Evolutionary conservation across 2,888 invertebrate genomes (phyloP).

Genomic region (Prionchulus punctatus): DNA sequence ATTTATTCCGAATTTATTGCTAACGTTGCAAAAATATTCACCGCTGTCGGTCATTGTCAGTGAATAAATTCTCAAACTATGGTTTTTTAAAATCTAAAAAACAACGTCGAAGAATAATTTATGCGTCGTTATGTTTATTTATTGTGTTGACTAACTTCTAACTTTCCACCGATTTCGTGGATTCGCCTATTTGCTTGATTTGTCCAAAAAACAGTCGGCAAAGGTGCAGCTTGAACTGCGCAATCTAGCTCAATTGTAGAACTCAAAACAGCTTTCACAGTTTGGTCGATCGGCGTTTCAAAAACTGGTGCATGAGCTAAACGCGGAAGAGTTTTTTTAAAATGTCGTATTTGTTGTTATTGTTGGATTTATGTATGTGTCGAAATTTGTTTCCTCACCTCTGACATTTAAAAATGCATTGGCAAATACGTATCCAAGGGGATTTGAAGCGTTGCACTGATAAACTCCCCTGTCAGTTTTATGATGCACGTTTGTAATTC

Average conservation of each 20-base stretch:
- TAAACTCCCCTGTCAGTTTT: slow-evolving; percentile 77
- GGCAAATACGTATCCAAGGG: slow-evolving; percentile 90
- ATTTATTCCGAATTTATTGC: slow-evolving; percentile 30
- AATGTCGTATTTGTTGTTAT: too few species aligned
- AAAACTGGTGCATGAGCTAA: slow-evolving; percentile 29
- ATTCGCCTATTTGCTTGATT: slow-evolving; percentile 7
- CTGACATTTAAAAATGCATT: slow-evolving; percentile 92
- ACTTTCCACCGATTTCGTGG: background rate
- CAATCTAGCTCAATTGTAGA: slow-evolving; percentile 23
- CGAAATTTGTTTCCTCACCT: slow-evolving; percentile 42
- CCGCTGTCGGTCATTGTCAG: slow-evolving; percentile 26
- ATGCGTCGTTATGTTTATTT: too few species aligned
- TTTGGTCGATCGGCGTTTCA: slow-evolving; percentile 21
- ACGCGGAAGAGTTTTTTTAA: too few species aligned
- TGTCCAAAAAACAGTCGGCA: slow-evolving; percentile 26
- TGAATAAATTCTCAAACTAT: slow-evolving; percentile 26
- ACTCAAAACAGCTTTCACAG: slow-evolving; percentile 21
- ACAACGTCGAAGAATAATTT: background rate
- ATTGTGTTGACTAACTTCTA: too few species aligned
- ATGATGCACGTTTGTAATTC: slow-evolving; percentile 58
- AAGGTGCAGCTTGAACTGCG: slow-evolving; percentile 28
- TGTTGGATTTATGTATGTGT: too few species aligned
- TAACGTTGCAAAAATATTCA: slow-evolving; percentile 30
- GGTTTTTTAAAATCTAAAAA: slow-evolving; percentile 23
- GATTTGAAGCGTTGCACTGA: slow-evolving; percentile 96